phyloP scores from a whole-genome alignment of 2,888 invertebrate genomes.

The Volucella inanis region DNA sequence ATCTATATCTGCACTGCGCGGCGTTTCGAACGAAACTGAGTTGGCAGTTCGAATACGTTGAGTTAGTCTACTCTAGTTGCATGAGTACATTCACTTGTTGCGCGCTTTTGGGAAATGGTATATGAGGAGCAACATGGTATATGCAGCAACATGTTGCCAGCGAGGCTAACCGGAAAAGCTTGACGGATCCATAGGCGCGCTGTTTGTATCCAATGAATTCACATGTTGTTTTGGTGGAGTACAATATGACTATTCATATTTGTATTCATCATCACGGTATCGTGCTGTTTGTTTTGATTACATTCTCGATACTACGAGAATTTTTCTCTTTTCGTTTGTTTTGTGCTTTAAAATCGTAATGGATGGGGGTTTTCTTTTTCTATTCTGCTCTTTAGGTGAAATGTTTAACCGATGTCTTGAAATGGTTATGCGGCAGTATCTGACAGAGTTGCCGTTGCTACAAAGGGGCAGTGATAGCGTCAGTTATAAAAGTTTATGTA shows the following conservation, averaged over 20 bases:
- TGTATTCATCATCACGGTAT: not conserved
- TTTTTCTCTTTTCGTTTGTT: slow-evolving; percentile 21
- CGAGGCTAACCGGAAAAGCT: slow-evolving; percentile 14
- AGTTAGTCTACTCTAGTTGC: slow-evolving; percentile 27
- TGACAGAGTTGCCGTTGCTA: too few relatives aligned
- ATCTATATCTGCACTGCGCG: slow-evolving; percentile 66
- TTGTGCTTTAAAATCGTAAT: slow-evolving; percentile 32
- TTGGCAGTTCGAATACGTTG: slow-evolving; percentile 39
- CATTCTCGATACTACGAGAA: not conserved
- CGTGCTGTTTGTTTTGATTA: slow-evolving; percentile 68
- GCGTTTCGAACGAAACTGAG: slow-evolving; percentile 72
- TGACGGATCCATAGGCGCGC: slow-evolving; percentile 5
- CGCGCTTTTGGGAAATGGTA: slow-evolving; percentile 1
- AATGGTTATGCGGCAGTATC: slow-evolving; percentile 12
- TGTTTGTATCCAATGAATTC: slow-evolving; percentile 46
- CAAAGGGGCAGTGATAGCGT: too few relatives aligned
- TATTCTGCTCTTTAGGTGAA: slow-evolving; percentile 4
- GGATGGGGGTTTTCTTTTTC: slow-evolving; percentile 16
- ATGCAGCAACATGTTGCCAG: slow-evolving; percentile 60
- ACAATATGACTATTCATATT: not conserved
- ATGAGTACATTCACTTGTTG: slow-evolving; percentile 66
- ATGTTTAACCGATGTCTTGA: slow-evolving; percentile 60
- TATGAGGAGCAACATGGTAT: not conserved
- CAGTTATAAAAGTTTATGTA: too few relatives aligned
- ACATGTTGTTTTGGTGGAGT: slow-evolving; percentile 36